These are phyloP conservation scores for Limnephilus marmoratus DNA, from an alignment of 2,888 invertebrate genomes.

Conservation along the genomic window DNA sequence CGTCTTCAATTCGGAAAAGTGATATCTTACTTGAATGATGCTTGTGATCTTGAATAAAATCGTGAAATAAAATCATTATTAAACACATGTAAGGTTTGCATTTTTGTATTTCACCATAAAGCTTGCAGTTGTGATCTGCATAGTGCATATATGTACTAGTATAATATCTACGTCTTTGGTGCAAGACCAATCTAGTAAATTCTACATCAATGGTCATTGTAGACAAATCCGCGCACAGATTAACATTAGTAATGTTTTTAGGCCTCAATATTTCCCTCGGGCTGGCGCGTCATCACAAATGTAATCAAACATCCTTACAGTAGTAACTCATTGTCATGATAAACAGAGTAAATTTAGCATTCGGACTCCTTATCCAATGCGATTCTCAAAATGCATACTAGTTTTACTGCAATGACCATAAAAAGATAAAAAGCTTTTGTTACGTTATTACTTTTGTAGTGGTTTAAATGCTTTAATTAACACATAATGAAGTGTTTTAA, in stretches of 20 bases:
- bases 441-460: not conserved
- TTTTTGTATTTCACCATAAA: not conserved
- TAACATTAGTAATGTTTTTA: constrained; percentile 35
- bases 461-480: no score
- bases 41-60: no score
- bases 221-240: not conserved
- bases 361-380: not conserved
- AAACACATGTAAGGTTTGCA: no score
- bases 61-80: no score
- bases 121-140: no score
- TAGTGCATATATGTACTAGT: not conserved
- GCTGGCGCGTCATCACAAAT: constrained; percentile 6
- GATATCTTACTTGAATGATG: no score
- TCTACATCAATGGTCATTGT: not conserved
- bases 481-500: no score
- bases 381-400: not conserved
- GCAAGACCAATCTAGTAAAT: not conserved
- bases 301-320: constrained; percentile 10
- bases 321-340: constrained; percentile 5
- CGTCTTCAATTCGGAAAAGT: no score
- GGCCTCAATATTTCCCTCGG: not conserved
- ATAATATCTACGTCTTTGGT: not conserved
- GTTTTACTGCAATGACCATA: not conserved
- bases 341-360: not conserved
- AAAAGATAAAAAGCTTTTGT: not conserved